A percentile compares a stretch with the other conserved stretches of the same genome.
phyloP scores from a whole-genome alignment of 2,113 vertebrate species.

The Ptilorrhoa leucosticta region DNA sequence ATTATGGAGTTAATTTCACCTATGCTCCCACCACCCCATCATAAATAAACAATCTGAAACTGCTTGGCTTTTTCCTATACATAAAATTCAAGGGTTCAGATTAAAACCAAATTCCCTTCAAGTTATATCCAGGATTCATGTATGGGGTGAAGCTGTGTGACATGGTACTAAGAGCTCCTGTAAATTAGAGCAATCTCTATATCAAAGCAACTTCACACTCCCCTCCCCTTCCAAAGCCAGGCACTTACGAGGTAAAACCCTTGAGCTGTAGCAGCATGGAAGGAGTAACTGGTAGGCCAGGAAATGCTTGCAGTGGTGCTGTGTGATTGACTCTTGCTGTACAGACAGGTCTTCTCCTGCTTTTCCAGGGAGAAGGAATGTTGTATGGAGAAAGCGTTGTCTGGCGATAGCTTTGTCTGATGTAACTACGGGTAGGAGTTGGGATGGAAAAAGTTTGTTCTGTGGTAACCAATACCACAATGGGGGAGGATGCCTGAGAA shows the following conservation, averaged over 20 bases:
- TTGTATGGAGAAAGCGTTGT: not conserved
- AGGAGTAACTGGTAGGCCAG: not conserved
- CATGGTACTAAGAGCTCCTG: not conserved
- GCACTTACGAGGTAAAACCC: not conserved
- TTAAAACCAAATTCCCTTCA: not conserved
- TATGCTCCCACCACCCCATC: not conserved
- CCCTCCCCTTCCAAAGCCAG: not conserved
- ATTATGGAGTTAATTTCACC: not conserved
- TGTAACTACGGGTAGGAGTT: not conserved
- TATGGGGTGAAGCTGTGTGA: not conserved
- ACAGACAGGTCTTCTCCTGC: not conserved
- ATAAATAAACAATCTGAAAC: not conserved
- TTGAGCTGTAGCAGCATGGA: not conserved
- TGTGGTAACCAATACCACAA: not conserved
- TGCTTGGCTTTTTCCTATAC: not conserved
- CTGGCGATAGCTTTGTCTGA: not conserved
- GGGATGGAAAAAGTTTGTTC: not conserved
- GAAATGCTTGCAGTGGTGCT: not conserved
- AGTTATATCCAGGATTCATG: not conserved
- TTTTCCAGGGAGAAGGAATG: not conserved
- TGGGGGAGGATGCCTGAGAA: not conserved
- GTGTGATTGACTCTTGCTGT: not conserved
- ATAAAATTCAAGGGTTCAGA: not conserved
- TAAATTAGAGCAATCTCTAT: not conserved
- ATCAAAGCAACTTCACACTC: not conserved